Conservation (phyloP, 1,140 invertebrate genomes). For the Pseudoatta argentina region DNA sequence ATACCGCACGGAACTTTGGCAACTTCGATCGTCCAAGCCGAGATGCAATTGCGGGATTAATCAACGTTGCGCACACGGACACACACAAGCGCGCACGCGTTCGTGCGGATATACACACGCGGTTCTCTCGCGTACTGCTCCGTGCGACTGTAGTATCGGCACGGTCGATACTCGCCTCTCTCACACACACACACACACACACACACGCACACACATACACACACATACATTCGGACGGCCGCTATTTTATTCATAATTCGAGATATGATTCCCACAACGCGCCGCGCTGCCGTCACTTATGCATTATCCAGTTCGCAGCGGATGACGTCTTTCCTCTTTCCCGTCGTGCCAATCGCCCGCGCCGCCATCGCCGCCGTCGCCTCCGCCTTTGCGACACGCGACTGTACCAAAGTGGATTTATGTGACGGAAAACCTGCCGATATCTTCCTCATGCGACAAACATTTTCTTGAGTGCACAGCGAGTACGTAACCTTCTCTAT, state of each 20-base stretch:
- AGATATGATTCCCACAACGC: constrained; percentile 55
- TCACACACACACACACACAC: neutral
- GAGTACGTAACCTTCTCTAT: constrained; percentile 8
- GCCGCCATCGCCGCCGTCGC: neutral
- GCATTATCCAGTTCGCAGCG: constrained; percentile 41
- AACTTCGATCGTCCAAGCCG: constrained; percentile 60
- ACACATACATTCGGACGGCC: neutral
- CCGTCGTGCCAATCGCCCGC: neutral
- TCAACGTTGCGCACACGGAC: constrained; percentile 51
- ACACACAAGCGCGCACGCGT: too few species aligned
- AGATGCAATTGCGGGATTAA: constrained; percentile 68
- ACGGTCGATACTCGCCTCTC: constrained; percentile 62
- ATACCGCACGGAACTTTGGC: constrained; percentile 56
- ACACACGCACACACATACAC: too few species aligned
- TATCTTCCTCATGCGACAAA: constrained; percentile 53
- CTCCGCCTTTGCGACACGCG: constrained; percentile 3
- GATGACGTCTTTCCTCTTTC: constrained; percentile 48
- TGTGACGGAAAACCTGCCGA: constrained; percentile 60
- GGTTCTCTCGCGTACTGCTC: constrained; percentile 28
- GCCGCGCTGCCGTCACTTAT: constrained; percentile 62
- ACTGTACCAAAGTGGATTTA: constrained; percentile 64
- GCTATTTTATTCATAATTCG: constrained; percentile 73
- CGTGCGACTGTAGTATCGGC: constrained; percentile 17
- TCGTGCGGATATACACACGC: too few species aligned
- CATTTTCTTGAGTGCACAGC: constrained; percentile 57